phyloP scores from a whole-genome alignment of 1,140 invertebrate genomes.

The Solenopsis invicta region DNA sequence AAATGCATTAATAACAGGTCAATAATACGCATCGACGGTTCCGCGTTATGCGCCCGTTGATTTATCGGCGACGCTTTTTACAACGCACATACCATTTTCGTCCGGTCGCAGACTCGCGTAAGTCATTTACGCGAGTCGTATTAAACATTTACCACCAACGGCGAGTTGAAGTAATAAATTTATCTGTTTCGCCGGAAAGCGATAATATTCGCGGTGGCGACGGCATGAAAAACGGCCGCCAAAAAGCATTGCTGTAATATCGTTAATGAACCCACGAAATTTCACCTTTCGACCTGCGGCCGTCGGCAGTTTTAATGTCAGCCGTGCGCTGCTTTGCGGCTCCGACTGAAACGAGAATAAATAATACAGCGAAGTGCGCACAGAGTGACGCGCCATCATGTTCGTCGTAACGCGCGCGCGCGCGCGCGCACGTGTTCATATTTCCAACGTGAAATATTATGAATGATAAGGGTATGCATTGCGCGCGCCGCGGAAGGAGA shows the following conservation, averaged over 20 bases:
- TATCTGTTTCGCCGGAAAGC: background rate
- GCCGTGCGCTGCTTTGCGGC: background rate
- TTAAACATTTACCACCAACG: constrained; percentile 16
- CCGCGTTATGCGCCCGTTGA: background rate
- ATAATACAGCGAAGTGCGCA: constrained; percentile 57
- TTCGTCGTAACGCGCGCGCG: constrained; percentile 40
- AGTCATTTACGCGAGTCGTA: constrained; percentile 29
- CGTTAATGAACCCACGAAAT: constrained; percentile 22
- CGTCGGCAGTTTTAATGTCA: constrained; percentile 24
- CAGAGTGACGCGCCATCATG: constrained; percentile 53
- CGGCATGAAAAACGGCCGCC: background rate
- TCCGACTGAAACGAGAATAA: constrained; percentile 51
- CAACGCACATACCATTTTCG: constrained; percentile 10
- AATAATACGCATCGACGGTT: constrained; percentile 15
- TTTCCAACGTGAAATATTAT: constrained; percentile 62
- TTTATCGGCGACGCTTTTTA: constrained; percentile 34
- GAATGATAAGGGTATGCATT: constrained; percentile 56
- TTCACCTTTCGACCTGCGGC: constrained; percentile 2
- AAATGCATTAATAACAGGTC: constrained; percentile 31
- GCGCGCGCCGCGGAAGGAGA: constrained; percentile 52
- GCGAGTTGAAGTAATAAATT: constrained; percentile 28
- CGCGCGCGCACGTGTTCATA: constrained; percentile 46
- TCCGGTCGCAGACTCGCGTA: background rate
- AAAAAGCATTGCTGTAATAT: background rate
- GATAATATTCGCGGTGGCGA: constrained; percentile 20